Evolutionary conservation across 1,140 invertebrate species (phyloP).

Genomic region (Chlorops oryzae): DNA sequence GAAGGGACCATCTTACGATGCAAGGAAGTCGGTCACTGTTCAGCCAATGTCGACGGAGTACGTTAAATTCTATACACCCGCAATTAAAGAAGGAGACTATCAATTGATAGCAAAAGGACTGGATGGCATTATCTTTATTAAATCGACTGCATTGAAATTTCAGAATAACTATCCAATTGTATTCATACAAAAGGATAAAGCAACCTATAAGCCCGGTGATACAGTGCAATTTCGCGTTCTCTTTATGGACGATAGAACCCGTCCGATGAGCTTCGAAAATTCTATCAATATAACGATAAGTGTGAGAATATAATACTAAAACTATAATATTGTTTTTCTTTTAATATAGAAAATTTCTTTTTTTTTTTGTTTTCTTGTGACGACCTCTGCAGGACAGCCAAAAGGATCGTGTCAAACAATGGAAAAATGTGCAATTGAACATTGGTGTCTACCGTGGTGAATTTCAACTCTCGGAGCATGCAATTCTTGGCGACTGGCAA

Average conservation of each 20-base stretch:
- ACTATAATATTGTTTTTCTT: no score
- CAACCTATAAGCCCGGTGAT: slow-evolving; percentile 80
- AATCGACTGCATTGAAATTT: not conserved
- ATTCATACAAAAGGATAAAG: slow-evolving; percentile 80
- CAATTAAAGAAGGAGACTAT: no score
- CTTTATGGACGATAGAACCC: slow-evolving; percentile 67
- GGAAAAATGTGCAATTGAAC: slow-evolving; percentile 60
- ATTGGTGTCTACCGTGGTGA: slow-evolving; percentile 66
- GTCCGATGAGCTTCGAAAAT: no score
- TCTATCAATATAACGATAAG: no score
- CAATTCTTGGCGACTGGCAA: slow-evolving; percentile 82
- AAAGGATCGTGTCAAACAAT: slow-evolving; percentile 59
- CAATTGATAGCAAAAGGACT: not conserved
- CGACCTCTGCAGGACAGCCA: slow-evolving; percentile 7
- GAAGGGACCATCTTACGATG: no score
- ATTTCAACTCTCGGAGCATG: slow-evolving; percentile 71
- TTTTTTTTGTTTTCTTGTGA: no score
- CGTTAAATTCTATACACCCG: no score
- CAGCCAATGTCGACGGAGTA: no score
- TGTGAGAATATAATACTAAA: no score
- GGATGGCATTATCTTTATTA: not conserved
- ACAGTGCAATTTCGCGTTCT: slow-evolving; percentile 75
- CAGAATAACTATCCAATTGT: not conserved
- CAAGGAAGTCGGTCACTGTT: no score
- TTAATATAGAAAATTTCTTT: no score